phyloP scores from a whole-genome alignment of 2,888 invertebrate species.

The Aporophyla nigra region DNA sequence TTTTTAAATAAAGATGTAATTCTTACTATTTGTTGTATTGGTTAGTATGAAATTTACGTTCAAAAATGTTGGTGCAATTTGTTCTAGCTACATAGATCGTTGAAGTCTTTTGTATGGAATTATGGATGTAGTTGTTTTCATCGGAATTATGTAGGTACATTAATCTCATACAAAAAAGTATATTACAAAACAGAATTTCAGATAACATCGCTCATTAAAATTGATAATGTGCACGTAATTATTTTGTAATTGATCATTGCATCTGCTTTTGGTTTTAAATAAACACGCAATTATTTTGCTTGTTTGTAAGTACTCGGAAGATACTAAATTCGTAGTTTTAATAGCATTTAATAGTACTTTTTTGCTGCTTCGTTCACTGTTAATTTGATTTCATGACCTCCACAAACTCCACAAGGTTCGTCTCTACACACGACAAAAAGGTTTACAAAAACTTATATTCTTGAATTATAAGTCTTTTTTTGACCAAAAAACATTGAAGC shows the following conservation, averaged over 20 bases:
- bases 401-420: slow-evolving; percentile 71
- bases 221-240: slow-evolving; percentile 14
- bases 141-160: not conserved
- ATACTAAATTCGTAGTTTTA: slow-evolving; percentile 38
- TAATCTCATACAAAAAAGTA: not conserved
- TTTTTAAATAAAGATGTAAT: not conserved
- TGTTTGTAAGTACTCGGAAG: slow-evolving; percentile 46
- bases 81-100: slow-evolving; percentile 44
- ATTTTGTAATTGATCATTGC: slow-evolving; percentile 28
- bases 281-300: slow-evolving; percentile 35
- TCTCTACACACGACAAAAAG: slow-evolving; percentile 59
- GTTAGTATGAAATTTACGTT: not conserved
- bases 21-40: not conserved
- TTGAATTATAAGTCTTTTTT: slow-evolving; percentile 55
- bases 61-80: not conserved
- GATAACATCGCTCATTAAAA: slow-evolving; percentile 8
- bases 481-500: slow-evolving; percentile 58
- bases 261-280: slow-evolving; percentile 32
- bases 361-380: slow-evolving; percentile 57
- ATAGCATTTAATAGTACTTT: slow-evolving; percentile 49
- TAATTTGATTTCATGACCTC: slow-evolving; percentile 77
- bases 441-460: slow-evolving; percentile 56
- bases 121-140: slow-evolving; percentile 5
- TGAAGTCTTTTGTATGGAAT: slow-evolving; percentile 65
- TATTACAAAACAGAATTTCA: not conserved